These are phyloP conservation scores for Dendrolimus houi DNA, from an alignment of 2,888 invertebrate genomes.

Conservation along the genomic window DNA sequence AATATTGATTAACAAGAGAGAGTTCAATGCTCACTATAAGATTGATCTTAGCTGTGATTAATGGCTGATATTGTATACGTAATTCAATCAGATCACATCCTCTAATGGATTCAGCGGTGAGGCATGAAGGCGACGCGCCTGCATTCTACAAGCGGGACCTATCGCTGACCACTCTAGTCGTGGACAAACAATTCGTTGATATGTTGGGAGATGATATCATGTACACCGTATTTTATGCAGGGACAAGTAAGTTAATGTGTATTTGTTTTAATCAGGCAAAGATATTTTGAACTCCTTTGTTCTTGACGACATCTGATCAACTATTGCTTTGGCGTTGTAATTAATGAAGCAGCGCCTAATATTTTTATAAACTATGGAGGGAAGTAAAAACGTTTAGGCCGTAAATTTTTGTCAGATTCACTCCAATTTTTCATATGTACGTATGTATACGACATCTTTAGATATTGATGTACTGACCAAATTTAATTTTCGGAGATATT, in stretches of 20 bases:
- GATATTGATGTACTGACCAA: too few species aligned
- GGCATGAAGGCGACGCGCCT: conserved; percentile 78
- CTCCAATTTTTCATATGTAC: too few species aligned
- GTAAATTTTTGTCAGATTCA: too few species aligned
- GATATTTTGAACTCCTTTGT: neutral
- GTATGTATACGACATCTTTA: too few species aligned
- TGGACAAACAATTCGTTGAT: conserved; percentile 76
- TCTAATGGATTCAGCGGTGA: conserved; percentile 82
- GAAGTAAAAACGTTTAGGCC: too few species aligned
- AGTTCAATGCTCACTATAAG: neutral
- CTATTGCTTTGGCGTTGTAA: too few species aligned
- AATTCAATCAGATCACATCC: conserved; percentile 74
- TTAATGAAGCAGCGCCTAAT: too few species aligned
- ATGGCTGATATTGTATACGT: neutral
- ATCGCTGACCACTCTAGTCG: conserved; percentile 78
- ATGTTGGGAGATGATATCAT: conserved; percentile 70
- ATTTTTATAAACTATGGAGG: too few species aligned
- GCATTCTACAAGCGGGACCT: conserved; percentile 79
- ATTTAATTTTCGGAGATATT: too few species aligned
- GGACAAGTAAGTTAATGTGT: conserved; percentile 67
- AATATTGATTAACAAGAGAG: too few species aligned
- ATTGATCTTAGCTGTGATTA: neutral
- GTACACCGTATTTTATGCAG: conserved; percentile 78
- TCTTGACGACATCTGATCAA: too few species aligned
- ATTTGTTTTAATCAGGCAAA: neutral